Conservation (phyloP, 2,113 vertebrate species). For the Indri indri region DNA sequence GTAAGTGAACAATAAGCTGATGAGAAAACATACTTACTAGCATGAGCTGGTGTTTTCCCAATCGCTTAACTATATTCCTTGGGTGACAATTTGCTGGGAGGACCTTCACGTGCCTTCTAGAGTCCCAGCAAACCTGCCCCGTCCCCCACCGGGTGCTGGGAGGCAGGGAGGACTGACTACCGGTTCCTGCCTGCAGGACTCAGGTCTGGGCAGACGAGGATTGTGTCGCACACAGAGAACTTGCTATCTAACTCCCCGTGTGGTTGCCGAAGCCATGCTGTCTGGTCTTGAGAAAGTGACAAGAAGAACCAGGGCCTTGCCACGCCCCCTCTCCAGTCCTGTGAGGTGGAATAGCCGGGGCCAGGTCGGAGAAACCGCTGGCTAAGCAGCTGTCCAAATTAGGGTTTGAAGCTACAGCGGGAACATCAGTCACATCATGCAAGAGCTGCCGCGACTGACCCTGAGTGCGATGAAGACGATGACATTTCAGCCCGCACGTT, state of each 20-base stretch:
- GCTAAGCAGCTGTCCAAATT: accelerated
- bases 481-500: background rate
- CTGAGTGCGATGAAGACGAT: no score
- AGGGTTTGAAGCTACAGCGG: background rate
- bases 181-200: background rate
- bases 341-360: accelerated
- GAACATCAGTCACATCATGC: accelerated
- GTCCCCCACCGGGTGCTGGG: background rate
- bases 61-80: background rate
- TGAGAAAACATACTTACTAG: background rate
- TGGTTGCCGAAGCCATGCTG: background rate
- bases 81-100: background rate
- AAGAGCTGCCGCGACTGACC: background rate
- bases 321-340: accelerated
- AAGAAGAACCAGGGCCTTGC: background rate
- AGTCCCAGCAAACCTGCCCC: background rate
- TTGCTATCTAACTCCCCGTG: background rate
- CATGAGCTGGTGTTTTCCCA: accelerated
- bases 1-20: background rate
- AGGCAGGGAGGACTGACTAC: no score
- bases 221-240: background rate
- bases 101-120: background rate
- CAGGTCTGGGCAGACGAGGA: background rate
- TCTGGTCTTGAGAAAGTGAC: background rate
- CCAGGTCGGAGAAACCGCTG: accelerated